Evolutionary conservation across 1,140 invertebrate species (phyloP).

Genomic region (Trachymyrmex septentrionalis): DNA sequence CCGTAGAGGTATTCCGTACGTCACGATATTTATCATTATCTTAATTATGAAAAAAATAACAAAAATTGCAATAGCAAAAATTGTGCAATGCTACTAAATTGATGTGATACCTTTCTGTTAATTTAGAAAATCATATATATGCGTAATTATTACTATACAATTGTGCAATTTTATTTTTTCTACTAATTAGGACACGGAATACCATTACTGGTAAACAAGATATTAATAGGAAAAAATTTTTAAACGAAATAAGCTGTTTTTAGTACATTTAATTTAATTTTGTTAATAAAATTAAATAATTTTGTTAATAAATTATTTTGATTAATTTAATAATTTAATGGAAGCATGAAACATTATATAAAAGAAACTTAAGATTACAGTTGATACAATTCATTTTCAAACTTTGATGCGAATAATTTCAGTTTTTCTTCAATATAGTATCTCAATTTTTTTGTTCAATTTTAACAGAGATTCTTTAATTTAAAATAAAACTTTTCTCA

Average conservation of each 20-base stretch:
- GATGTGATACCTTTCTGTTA: constrained; percentile 24
- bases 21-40: not conserved
- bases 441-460: not conserved
- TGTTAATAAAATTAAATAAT: not conserved
- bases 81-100: not conserved
- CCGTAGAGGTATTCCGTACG: constrained; percentile 17
- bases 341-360: not conserved
- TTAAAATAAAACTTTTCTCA: not conserved
- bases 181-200: not conserved
- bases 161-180: constrained; percentile 9
- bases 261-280: constrained; percentile 12
- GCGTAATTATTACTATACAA: not conserved
- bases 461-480: constrained; percentile 4
- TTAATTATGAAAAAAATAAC: constrained; percentile 7
- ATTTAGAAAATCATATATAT: not conserved
- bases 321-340: constrained; percentile 10
- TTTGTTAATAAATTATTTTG: constrained; percentile 13
- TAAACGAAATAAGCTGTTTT: not conserved
- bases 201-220: not conserved
- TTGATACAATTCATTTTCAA: not conserved
- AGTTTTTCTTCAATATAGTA: not conserved
- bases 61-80: not conserved
- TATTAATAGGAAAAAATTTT: not conserved
- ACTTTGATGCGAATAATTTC: not conserved
- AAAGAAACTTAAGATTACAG: not conserved